A percentile compares a stretch with the other conserved stretches of the same genome.
phyloP scores from a whole-genome alignment of 2,113 vertebrate genomes.

The Zootoca vivipara region DNA sequence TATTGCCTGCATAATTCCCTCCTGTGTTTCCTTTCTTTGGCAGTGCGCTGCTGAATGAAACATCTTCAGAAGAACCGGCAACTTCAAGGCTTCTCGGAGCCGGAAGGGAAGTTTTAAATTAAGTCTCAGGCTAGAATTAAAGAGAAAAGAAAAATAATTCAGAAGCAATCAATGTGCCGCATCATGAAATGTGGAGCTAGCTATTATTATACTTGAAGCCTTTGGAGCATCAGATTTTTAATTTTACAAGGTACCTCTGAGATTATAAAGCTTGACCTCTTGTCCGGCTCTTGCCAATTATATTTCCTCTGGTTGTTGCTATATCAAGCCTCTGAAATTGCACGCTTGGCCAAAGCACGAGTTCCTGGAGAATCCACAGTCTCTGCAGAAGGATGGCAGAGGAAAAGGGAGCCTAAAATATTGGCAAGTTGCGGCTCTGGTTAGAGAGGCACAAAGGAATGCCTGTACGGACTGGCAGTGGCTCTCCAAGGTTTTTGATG shows the following conservation, averaged over 20 bases:
- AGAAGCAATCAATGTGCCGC: background rate
- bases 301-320: background rate
- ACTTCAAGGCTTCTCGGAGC: slow-evolving; percentile 5
- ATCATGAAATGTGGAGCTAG: background rate
- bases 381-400: background rate
- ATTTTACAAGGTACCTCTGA: slow-evolving; percentile 19
- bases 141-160: background rate
- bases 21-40: background rate
- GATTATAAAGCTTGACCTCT: slow-evolving; percentile 14
- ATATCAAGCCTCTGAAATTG: background rate
- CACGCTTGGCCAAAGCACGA: background rate
- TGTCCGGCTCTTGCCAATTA: slow-evolving; percentile 1
- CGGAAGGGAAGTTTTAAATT: background rate
- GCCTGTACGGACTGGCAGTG: too few species aligned
- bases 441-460: background rate
- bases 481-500: too few species aligned
- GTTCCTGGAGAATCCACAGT: too few species aligned
- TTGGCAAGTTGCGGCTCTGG: background rate
- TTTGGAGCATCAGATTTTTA: slow-evolving; percentile 1
- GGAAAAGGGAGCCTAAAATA: background rate
- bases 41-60: background rate
- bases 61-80: background rate
- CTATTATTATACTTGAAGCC: slow-evolving; percentile 2
- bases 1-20: background rate
- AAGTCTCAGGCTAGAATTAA: slow-evolving; percentile 5